Evolutionary conservation across 2,888 invertebrate genomes (phyloP).

Genomic region (Globia sparganii): DNA sequence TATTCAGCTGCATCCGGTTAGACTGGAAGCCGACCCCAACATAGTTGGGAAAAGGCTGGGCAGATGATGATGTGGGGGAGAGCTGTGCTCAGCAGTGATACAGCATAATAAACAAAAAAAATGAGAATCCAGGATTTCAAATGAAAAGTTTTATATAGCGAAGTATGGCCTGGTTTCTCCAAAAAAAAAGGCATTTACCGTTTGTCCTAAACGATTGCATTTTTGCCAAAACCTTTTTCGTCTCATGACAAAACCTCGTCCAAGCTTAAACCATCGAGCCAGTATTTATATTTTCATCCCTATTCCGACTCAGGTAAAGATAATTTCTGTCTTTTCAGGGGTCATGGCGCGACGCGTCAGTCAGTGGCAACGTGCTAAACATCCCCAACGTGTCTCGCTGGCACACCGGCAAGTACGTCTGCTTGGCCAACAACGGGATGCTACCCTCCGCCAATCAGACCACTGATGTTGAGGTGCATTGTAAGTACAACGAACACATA

Average conservation of each 20-base stretch:
- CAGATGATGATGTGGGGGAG: too few relatives aligned
- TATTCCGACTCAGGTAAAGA: neutral
- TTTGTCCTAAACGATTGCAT: neutral
- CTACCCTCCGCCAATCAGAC: conserved; percentile 95
- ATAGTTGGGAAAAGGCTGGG: too few relatives aligned
- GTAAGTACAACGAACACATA: conserved; percentile 91
- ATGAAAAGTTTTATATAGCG: neutral
- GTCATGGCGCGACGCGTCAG: conserved; percentile 91
- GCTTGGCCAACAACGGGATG: conserved; percentile 96
- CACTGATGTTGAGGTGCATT: conserved; percentile 96
- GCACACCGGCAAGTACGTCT: conserved; percentile 94
- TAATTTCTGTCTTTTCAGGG: conserved; percentile 74
- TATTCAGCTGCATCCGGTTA: too few relatives aligned
- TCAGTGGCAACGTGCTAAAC: conserved; percentile 94
- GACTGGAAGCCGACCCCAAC: too few relatives aligned
- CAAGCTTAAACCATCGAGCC: neutral
- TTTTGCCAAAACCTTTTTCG: neutral
- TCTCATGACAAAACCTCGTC: neutral
- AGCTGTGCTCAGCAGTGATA: too few relatives aligned
- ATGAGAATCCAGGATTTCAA: neutral
- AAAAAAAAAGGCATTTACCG: neutral
- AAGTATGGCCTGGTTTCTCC: neutral
- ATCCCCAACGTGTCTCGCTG: conserved; percentile 92
- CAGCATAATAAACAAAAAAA: neutral
- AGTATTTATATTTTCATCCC: neutral